Conservation (phyloP, 2,797 vertebrate species). For the Sylvia borin region DNA sequence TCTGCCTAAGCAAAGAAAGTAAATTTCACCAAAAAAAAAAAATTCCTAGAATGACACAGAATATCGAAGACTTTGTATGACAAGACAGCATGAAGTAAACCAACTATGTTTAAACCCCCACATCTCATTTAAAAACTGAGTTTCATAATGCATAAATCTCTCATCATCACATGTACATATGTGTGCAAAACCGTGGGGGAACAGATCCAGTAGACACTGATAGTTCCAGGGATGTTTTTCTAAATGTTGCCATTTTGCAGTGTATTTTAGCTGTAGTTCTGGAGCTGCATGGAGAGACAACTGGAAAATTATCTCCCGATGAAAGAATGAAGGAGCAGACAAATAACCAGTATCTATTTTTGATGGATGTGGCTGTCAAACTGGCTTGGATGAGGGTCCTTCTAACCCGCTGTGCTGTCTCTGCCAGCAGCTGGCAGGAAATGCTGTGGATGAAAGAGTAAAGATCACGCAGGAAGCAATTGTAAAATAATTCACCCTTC, state of each 20-base stretch:
- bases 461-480: neutral
- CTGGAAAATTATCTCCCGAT: neutral
- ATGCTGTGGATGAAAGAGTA: neutral
- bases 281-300: neutral
- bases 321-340: neutral
- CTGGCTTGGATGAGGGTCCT: neutral
- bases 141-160: neutral
- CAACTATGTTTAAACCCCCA: neutral
- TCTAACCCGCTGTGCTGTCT: neutral
- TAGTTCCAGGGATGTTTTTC: neutral
- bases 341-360: neutral
- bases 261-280: neutral
- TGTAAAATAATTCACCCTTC: neutral
- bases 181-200: neutral
- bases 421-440: neutral
- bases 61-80: neutral
- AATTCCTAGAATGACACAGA: neutral
- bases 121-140: neutral
- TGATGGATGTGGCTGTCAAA: neutral
- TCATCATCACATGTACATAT: neutral
- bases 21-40: neutral
- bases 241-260: neutral
- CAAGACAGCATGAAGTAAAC: neutral
- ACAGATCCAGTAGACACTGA: neutral
- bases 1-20: neutral